Base-by-base conservation (phyloP, 2,797 vertebrate genomes). In the Salmo trutta region DNA sequence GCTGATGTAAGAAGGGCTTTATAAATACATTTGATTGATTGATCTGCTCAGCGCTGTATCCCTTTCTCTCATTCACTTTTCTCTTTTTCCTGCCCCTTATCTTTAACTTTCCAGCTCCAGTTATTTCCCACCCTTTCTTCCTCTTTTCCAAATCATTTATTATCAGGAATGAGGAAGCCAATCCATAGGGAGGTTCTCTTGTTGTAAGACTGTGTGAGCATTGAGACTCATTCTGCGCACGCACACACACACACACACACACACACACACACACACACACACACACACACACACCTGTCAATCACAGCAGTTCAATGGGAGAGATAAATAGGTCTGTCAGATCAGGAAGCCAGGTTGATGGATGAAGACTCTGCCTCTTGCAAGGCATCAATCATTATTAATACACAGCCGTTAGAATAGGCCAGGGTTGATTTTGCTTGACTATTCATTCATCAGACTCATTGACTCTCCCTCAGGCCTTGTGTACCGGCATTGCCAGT, bases 91-190 rank as follows among this genome's bases (percentile, higher is more conserved):
- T n/a, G 64, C 52, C 73, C 65, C 51, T 62, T 68, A 67, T 47
- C 67, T 73, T 62, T 65, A 41, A 27, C 33, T 77, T 69, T 68
- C 71, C 15, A 27, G 66, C 71, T 31, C 56, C 74, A 75, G 71
- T 21, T 5, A 53, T 36, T 62, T 77, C 71, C 79, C 79, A 71
- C 27, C 24, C 29, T 68, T 70, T 69, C 70, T 74, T 52, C 47
- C 27, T 78, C 27, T 76, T 68, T 76, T 29, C 51, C 27, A 36
- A 59, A 41, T 74, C n/a, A 21, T 71, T 21, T 53, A 47, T 19
- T 74, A 27, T 73, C 54, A 62, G n/a, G 67, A 71, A 21, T 64
- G 66, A 56, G 73, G 65, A 85, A 83, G 72, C 62, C 78, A 82
- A 82, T 7, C 36, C 7, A 36, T 36, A 7, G 36, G 78, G 74